Conservation (phyloP, 2,797 vertebrate species). For the Lacerta bilineata region DNA sequence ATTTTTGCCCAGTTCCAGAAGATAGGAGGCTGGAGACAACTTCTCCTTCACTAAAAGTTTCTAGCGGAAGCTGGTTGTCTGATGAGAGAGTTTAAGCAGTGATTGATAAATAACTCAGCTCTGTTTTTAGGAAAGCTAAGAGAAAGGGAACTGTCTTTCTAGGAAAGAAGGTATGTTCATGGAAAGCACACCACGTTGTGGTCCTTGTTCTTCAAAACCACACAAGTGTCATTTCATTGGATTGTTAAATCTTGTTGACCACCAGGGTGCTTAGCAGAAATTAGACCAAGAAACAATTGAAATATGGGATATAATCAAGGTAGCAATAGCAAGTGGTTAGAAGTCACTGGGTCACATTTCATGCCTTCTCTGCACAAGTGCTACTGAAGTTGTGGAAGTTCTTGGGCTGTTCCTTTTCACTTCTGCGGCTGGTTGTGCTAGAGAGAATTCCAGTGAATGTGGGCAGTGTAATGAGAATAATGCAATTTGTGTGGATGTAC, state of each 20-base stretch:
- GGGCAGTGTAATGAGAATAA: slow-evolving; percentile 50
- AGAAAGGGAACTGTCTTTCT: slow-evolving; percentile 20
- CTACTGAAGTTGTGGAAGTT: neutral
- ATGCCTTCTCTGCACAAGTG: neutral
- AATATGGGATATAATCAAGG: slow-evolving; percentile 69
- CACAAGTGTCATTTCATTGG: slow-evolving; percentile 38
- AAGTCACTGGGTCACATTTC: slow-evolving; percentile 50
- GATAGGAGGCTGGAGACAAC: slow-evolving; percentile 40
- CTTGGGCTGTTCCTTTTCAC: slow-evolving; percentile 2
- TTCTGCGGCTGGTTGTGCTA: neutral
- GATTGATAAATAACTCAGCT: neutral
- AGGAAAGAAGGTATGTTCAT: slow-evolving; percentile 12
- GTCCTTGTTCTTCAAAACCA: slow-evolving; percentile 45
- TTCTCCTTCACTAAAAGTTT: neutral
- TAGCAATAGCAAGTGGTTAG: slow-evolving; percentile 68
- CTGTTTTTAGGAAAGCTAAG: neutral
- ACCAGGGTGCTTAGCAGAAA: slow-evolving; percentile 63
- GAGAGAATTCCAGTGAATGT: neutral
- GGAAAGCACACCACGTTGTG: neutral
- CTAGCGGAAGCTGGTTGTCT: neutral
- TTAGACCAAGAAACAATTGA: slow-evolving; percentile 70
- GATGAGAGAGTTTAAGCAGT: slow-evolving; percentile 46
- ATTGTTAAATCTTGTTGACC: slow-evolving; percentile 36
- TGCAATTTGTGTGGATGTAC: slow-evolving; percentile 68
- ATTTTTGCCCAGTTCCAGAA: slow-evolving; percentile 19